Evolutionary conservation across 2,113 vertebrate genomes (phyloP).

Genomic region (Psophia crepitans): DNA sequence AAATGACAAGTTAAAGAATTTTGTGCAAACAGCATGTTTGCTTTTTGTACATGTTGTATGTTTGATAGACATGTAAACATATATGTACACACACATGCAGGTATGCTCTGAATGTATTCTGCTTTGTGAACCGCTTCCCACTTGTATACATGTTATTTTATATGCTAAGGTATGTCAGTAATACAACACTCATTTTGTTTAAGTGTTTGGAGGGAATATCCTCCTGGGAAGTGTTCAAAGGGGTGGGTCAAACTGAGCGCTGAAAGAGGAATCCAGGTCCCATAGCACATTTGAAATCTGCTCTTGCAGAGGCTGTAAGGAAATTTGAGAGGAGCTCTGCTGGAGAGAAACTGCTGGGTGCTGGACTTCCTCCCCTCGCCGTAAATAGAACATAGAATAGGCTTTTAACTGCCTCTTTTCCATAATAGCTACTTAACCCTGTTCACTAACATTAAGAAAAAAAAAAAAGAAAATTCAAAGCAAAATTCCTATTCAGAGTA

Average conservation of each 20-base stretch:
- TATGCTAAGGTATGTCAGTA: neutral
- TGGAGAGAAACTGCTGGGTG: neutral
- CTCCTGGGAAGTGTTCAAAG: neutral
- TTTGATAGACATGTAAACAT: neutral
- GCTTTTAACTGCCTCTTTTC: neutral
- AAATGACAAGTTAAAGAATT: neutral
- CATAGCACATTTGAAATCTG: neutral
- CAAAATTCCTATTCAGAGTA: constrained; percentile 10
- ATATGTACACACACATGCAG: neutral
- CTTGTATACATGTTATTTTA: neutral
- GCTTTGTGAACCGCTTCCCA: neutral
- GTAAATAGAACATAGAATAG: neutral
- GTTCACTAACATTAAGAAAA: neutral
- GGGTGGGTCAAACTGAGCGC: neutral
- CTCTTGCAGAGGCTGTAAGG: neutral
- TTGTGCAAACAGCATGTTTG: neutral
- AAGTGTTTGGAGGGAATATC: neutral
- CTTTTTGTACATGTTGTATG: neutral
- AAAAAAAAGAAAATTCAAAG: neutral
- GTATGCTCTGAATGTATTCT: neutral
- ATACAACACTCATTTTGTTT: neutral
- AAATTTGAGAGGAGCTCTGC: constrained; percentile 15
- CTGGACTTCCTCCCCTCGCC: neutral
- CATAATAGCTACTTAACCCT: neutral
- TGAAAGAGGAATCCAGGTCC: neutral